Evolutionary conservation across 2,797 vertebrate genomes (phyloP), one percentile per base, ranked within the genome.

Genomic region (Pitangus sulphuratus): DNA sequence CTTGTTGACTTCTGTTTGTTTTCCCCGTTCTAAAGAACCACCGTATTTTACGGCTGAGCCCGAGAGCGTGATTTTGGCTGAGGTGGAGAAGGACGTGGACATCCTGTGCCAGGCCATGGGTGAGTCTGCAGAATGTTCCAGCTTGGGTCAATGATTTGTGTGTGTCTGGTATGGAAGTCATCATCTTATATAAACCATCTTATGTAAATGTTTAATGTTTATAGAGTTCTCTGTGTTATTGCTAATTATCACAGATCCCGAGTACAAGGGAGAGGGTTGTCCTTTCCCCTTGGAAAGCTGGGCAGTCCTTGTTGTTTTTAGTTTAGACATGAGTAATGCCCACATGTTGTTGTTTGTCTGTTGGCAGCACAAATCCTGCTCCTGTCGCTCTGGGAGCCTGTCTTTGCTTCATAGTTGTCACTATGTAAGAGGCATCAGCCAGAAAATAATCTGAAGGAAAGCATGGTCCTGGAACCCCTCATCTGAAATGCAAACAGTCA

Each of bases 31-130:
- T 83, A 44, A 98, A 99, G 99, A 99, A 89, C 97, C 98, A 0
- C 99, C 99, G 0, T 98, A 98, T 89, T 98, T 99, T 48, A 98
- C 98, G 3, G 90, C 98, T 21, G 98, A 99, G 48, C 99, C 99
- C 0, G 97, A 98, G 88, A 97, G 86, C 12, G 98, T 98, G 96
- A 98, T 99, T 84, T 90, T 98, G 39, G 98, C 96, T 9, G 98
- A 99, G 68, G 98, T 98, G 31, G 99, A 99, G 94, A 98, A 98
- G 89, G 99, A 97, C 1, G 97, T 99, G 86, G 98, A 99, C 61
- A 98, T 99, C 84, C 96, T 96, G 11, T 99, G 99, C 94, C 98
- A 97, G 84, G 99, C 98, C 17, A 98, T 98, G 98, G 99, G 99
- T 99, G 86, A 98, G 98, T 95, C 50, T 12, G n/a, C 54, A 33